phyloP scores from a whole-genome alignment of 92 coral and sea anemone species.

The Paragorgia papillata region DNA sequence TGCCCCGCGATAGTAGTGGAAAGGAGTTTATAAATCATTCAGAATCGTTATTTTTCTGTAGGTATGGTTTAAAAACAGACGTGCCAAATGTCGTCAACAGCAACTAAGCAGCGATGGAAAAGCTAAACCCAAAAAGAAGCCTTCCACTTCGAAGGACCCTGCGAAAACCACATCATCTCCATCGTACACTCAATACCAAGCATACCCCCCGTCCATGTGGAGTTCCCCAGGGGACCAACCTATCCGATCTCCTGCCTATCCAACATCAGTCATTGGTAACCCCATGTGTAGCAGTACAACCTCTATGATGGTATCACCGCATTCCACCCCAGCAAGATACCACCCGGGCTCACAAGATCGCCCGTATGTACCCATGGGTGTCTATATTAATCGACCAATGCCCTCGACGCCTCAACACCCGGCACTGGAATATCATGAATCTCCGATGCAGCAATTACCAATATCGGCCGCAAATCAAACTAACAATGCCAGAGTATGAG shows the following conservation, averaged over 20 bases:
- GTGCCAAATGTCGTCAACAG: conserved; percentile 93
- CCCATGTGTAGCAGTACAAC: conserved; percentile 46
- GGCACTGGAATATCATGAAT: conserved; percentile 36
- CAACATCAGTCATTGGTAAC: conserved; percentile 46
- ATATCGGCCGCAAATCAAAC: conserved; percentile 35
- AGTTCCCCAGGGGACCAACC: conserved; percentile 38
- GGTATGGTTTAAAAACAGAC: conserved; percentile 99
- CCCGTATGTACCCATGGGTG: conserved; percentile 39
- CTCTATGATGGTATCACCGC: conserved; percentile 37
- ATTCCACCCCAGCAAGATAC: conserved; percentile 29
- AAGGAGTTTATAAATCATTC: not conserved
- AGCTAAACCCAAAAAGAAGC: conserved; percentile 7
- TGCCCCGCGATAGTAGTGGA: too few species aligned
- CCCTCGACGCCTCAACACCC: conserved; percentile 38
- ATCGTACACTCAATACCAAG: conserved; percentile 31
- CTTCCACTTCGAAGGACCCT: conserved; percentile 10
- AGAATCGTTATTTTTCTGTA: conserved; percentile 12
- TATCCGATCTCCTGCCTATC: conserved; percentile 43
- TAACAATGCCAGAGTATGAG: conserved; percentile 34
- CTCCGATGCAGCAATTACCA: conserved; percentile 40
- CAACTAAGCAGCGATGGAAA: conserved; percentile 18
- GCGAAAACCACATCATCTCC: conserved; percentile 27
- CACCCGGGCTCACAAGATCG: conserved; percentile 41
- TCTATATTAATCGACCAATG: conserved; percentile 34
- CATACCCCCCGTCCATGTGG: conserved; percentile 42